Evolutionary conservation across 2,113 vertebrate species (phyloP), one percentile per base, ranked within the genome.

Genomic region (Melanerpes aurifrons): DNA sequence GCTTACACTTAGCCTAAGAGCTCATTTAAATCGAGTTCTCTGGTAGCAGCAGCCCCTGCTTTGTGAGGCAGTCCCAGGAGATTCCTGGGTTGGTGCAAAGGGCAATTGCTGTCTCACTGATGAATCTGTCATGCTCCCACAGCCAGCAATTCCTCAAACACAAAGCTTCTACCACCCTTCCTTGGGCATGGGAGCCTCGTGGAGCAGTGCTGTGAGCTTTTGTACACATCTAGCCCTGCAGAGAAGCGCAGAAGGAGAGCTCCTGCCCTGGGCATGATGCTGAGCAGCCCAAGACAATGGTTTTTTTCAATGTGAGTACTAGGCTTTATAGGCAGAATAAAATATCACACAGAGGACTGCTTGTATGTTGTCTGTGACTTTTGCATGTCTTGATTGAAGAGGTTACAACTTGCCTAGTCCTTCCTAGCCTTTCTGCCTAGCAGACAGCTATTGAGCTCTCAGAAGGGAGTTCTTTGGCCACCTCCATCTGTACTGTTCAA

Each of bases 401-500:
- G 57, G 37, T 69, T 89, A 68, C 28, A 79, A 47, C 70, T 77
- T 61, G 37, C 26, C 7, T 20, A 54, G 35, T 80, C 37, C 53
- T 64, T 24, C 50, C 37, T 85, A 63, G 48, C 48, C 28, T 66
- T 86, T 77, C 56, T 78, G 13, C 78, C 57, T 25, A 56, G 83
- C 63, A 66, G 35, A 50, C 29, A 77, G 53, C 66, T 89, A 29
- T 11, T 91, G 75, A 89, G 37, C 12, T 70, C 66, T 54, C 73
- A 92, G 54, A 86, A 86, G 20, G 25, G 84, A 90, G 71, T 35
- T 66, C 54, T 86, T 62, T 72, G 74, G 29, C 67, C 63, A 76
- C 56, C 67, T 84, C 90, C 75, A 82, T 70, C 83, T 86, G 47
- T 61, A 48, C 80, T 66, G 45, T 50, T 83, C 67, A 84, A 84